Base-by-base conservation (phyloP, 2,797 vertebrate species). In the Eremophila alpestris region DNA sequence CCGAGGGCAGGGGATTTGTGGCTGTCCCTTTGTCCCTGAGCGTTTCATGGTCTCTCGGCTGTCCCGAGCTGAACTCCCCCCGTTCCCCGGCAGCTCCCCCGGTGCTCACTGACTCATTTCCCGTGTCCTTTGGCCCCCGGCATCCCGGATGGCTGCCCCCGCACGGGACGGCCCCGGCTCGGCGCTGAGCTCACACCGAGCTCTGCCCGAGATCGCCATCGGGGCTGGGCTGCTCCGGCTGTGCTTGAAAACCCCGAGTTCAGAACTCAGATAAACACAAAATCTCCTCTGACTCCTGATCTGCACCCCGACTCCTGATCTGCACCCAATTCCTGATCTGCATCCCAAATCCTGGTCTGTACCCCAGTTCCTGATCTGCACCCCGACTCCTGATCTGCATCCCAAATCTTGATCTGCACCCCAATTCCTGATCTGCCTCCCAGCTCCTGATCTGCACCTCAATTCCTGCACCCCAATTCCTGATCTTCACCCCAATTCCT, bases 11-110 rank as follows among this genome's bases (percentile, higher is more conserved):
- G 55, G 19, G 9, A 32, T 77, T 7, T 21, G 52, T 0, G 5
- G 24, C 2, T 5, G 2, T 34, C 29, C 21, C 0, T 0, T 2
- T 4, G 1, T 34, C 16, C 56, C 34, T 6, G 7, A 1, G 10
- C 3, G 0, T 41, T 80, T 40, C 46, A 29, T 2, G 13, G 36
- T 14, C 51, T 69, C 68, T 20, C 5, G 6, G 43, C 71, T 11
- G n/a, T 74, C 74, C 89, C 4, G 2, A 23, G 45, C 68, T 77
- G 76, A 89, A 73, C 70, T 79, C 14, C 48, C 9, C 16, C 18
- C 43, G 3, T 11, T 24, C 65, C 48, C 18, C 1, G 2, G 4
- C 58, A 1, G 45, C 1, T 56, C 36, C 45, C 26, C 0, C 0
- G 9, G 20, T 3, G 12, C 29, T 52, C 58, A 8, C 65, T 94